Base-by-base conservation (phyloP, 1,140 invertebrate species). In the Caerostris extrusa region DNA sequence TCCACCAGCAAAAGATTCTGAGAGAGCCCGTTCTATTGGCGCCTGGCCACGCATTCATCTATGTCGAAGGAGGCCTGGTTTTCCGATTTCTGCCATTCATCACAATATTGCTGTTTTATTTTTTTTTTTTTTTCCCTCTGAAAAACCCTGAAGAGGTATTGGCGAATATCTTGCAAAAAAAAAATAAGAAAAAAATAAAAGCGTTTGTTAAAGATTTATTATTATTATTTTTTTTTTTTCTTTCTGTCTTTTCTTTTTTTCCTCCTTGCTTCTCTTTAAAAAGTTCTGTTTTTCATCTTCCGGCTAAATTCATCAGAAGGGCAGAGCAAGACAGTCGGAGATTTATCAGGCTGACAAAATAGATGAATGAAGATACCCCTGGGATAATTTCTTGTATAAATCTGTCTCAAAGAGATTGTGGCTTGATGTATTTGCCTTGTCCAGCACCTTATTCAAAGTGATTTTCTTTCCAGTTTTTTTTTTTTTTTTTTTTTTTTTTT, bases 271-370 rank as follows among this genome's bases (percentile, higher is more conserved):
- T 82, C 81, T 82, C 4, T 64, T 12, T 10, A 17, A 77, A 17
- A 58, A 83, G 82, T 56, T 83, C 64, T 90, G 85, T 83, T 90
- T 89, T 90, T 90, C 64, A 90, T 90, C 87, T 90, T 90, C 87
- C 64, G 87, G 87, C 87, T 56, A 90, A 90, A 90, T 90, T 90
- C 87, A 90, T 90, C 87, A 69, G 67, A 53, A 5, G 87, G 82
- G 82, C 82, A 56, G 61, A n/a, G 4, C 14, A n/a, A 69, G 50
- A 90, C 53, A 19, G 34, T 57, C 50, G 50, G 7, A 19, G 34
- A 69, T 69, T 90, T 69, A 69, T 71, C 7, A 5, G n/a, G 17
- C n/a, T 90, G 87, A 90, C 67, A 90, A 90, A 67, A 83, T n/a
- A 90, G 87, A 90, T 69, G 64, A 71, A 89, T 89, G 87, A 55